Percentiles rank a stretch among this genome's conserved stretches.
Evolutionary conservation across 2,113 vertebrate species (phyloP).

Genomic region (Sebastes fasciatus): DNA sequence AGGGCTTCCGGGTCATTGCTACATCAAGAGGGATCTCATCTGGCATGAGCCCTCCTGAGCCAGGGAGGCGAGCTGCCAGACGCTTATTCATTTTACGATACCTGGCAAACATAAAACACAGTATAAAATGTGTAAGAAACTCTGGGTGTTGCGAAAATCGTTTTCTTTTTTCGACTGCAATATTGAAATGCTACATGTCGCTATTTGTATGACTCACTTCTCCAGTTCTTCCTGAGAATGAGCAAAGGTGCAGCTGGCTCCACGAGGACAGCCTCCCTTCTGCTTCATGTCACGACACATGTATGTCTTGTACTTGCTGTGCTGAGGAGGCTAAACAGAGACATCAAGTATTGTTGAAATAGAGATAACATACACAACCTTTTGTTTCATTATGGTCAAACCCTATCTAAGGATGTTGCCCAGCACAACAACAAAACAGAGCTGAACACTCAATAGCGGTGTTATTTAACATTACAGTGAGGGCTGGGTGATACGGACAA

Average conservation of each 20-base stretch:
- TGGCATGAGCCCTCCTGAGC: conserved; percentile 87
- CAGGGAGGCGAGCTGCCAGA: conserved; percentile 90
- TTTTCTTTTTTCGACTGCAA: neutral
- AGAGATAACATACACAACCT: too few species aligned
- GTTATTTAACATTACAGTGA: neutral
- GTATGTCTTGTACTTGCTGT: conserved; percentile 99
- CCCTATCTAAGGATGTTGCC: neutral
- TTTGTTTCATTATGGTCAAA: neutral
- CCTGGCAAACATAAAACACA: conserved; percentile 73
- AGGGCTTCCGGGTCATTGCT: conserved; percentile 87
- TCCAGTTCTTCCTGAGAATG: conserved; percentile 99
- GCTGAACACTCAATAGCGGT: neutral
- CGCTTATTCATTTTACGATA: conserved; percentile 99
- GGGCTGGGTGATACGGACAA: neutral
- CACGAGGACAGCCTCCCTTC: conserved; percentile 96
- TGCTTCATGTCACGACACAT: conserved; percentile 99
- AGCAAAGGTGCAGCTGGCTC: conserved; percentile 97
- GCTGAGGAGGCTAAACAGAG: conserved; percentile 91
- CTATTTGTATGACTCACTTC: conserved; percentile 88
- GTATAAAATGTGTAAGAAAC: neutral
- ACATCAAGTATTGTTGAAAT: neutral
- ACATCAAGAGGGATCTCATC: conserved; percentile 91
- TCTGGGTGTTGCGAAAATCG: neutral
- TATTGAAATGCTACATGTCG: neutral
- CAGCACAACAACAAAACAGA: neutral